Base-by-base conservation (phyloP, 2,113 vertebrate species). In the Pandion haliaetus region DNA sequence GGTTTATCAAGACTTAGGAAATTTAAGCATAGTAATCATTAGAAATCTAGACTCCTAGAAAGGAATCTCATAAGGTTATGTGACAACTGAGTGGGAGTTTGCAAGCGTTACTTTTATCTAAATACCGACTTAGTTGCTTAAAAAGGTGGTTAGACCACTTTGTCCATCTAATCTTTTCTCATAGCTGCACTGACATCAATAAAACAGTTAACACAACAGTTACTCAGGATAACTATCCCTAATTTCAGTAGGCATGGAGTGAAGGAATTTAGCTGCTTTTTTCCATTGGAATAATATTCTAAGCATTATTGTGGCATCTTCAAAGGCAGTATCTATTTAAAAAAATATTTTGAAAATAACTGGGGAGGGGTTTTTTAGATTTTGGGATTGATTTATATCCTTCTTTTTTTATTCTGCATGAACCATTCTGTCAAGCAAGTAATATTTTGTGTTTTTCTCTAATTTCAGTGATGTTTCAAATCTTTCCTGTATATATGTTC, bases 281-380 rank as follows among this genome's bases (percentile, higher is more conserved):
- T 79, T 57, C 12, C 58, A 8, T 15, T 45, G 25, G 13, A 42
- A 63, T 8, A 47, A 54, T 66, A 86, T 44, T 82, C 17, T 38
- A 78, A 42, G 2, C 5, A 17, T 66, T 66, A 59, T 32, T 78
- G 11, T 78, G 20, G 45, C 9, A 86, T 74, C 42, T 80, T 83
- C 20, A 86, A 90, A 67, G 36, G 3, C 13, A 66, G 4, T 34
- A 45, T 36, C 10, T 63, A 17, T 26, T 62, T 28, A 2, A 34
- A 73, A 73, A 85, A 81, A 40, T 59, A 65, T n/a, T 49, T 72
- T 85, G 11, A 69, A 86, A 96, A 44, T 2, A 78, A 38, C 8
- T 29, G 1, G 5, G 6, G 6, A 49, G 5, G 0, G 0, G 1
- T 18, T 38, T 61, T 77, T 65, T 24, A 42, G 5, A 6, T 31